phyloP scores from a whole-genome alignment of 2,797 vertebrate species.

The Malacoctenus gilli region DNA sequence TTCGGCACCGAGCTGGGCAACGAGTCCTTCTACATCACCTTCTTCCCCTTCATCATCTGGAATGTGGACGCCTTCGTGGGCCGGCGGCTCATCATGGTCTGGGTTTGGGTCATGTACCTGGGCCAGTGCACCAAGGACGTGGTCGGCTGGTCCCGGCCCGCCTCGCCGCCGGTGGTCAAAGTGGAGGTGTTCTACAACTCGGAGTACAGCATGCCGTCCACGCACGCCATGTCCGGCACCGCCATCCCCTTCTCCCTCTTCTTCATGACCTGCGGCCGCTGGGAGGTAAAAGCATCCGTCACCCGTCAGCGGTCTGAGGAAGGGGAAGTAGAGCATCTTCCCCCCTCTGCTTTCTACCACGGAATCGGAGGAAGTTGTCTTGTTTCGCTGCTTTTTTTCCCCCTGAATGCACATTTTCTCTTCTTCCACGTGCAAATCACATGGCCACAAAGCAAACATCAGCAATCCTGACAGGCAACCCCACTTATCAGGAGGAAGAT shows the following conservation, averaged over 20 bases:
- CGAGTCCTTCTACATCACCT: conserved; percentile 93
- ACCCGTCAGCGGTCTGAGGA: not conserved
- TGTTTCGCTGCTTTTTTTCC: too few relatives aligned
- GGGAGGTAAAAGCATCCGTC: conserved; percentile 91
- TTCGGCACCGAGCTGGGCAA: conserved; percentile 95
- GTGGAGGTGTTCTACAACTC: conserved; percentile 98
- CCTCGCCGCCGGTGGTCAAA: conserved; percentile 94
- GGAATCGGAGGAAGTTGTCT: too few relatives aligned
- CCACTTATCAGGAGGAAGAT: too few relatives aligned
- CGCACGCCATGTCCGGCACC: conserved; percentile 97
- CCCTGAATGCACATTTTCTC: too few relatives aligned
- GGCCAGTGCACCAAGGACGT: conserved; percentile 98
- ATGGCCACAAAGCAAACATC: too few relatives aligned
- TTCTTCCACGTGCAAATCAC: too few relatives aligned
- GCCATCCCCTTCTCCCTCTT: conserved; percentile 92
- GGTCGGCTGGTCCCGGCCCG: conserved; percentile 90
- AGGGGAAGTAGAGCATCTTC: too few relatives aligned
- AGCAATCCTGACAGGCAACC: too few relatives aligned
- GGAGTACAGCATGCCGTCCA: conserved; percentile 99
- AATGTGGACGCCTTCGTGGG: conserved; percentile 90
- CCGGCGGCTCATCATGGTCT: conserved; percentile 88
- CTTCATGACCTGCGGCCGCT: conserved; percentile 88
- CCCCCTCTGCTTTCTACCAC: too few relatives aligned
- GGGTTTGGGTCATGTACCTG: conserved; percentile 98
- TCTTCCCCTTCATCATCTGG: conserved; percentile 95